Conservation (phyloP, 92 coral and sea anemone species). For the Chrysogorgia sp. region DNA sequence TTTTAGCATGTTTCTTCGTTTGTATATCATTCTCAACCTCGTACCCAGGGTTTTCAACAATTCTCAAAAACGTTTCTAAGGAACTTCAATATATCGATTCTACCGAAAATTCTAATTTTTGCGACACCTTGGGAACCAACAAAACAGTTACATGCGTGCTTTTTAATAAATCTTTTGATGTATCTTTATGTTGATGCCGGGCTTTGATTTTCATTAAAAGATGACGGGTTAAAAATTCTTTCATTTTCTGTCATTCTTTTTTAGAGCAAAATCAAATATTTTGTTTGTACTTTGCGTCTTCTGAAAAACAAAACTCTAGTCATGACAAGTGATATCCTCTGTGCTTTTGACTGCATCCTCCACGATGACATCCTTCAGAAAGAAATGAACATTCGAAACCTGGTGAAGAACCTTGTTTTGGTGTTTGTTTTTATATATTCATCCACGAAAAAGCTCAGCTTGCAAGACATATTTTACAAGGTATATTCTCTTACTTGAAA, state of each 20-base stretch:
- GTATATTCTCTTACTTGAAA: not conserved
- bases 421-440: conserved; percentile 12
- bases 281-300: conserved; percentile 21
- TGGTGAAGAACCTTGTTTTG: conserved; percentile 21
- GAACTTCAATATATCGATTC: no score
- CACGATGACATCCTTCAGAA: not conserved
- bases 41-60: no score
- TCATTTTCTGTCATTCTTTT: not conserved
- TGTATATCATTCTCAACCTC: no score
- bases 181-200: no score
- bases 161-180: no score
- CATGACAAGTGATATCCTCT: conserved; percentile 17
- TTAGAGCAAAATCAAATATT: conserved; percentile 4
- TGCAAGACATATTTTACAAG: not conserved
- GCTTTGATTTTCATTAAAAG: not conserved
- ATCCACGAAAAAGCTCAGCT: conserved; percentile 3
- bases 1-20: no score
- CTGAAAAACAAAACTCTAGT: conserved; percentile 22
- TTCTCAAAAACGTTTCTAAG: no score
- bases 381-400: not conserved
- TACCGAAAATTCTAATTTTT: no score
- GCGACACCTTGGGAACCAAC: no score
- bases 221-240: not conserved
- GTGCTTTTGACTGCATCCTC: conserved; percentile 5
- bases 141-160: no score